Percentiles rank a stretch among this genome's conserved stretches.
These are phyloP conservation scores for Rhopalosiphum maidis DNA, from an alignment of 1,140 invertebrate genomes.

Conservation along the genomic window DNA sequence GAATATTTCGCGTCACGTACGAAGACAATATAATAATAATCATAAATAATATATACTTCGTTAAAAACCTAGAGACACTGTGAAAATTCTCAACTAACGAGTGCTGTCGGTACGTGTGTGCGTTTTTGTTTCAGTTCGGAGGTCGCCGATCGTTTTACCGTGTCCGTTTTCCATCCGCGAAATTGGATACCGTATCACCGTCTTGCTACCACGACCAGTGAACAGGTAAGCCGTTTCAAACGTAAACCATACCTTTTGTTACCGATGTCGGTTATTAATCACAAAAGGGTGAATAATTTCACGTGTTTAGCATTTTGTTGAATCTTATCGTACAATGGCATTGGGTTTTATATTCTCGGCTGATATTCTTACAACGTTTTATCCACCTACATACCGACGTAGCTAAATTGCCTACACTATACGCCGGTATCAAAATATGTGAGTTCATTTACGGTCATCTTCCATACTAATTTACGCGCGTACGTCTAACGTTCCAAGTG, in stretches of 20 bases:
- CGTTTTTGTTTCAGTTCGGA: not conserved
- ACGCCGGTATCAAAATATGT: not conserved
- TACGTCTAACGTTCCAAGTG: not conserved
- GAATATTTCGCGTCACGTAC: not conserved
- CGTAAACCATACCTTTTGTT: not conserved
- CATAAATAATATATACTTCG: too few species aligned
- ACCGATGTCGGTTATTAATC: not conserved
- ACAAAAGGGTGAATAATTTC: not conserved
- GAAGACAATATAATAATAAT: not conserved
- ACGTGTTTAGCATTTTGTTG: not conserved
- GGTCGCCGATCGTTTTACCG: not conserved
- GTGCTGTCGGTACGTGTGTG: not conserved
- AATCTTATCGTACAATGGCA: not conserved
- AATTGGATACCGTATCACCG: not conserved
- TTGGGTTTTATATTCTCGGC: not conserved
- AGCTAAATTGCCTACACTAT: constrained; percentile 1
- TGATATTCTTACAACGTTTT: not conserved
- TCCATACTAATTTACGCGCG: not conserved
- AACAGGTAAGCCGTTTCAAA: not conserved
- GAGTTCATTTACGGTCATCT: not conserved
- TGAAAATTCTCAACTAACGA: not conserved
- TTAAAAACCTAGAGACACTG: not conserved
- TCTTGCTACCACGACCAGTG: too few species aligned
- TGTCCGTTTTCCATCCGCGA: not conserved
- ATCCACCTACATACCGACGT: not conserved